Conservation (phyloP, 2,888 invertebrate species). For the Chaetoderma sp. region DNA sequence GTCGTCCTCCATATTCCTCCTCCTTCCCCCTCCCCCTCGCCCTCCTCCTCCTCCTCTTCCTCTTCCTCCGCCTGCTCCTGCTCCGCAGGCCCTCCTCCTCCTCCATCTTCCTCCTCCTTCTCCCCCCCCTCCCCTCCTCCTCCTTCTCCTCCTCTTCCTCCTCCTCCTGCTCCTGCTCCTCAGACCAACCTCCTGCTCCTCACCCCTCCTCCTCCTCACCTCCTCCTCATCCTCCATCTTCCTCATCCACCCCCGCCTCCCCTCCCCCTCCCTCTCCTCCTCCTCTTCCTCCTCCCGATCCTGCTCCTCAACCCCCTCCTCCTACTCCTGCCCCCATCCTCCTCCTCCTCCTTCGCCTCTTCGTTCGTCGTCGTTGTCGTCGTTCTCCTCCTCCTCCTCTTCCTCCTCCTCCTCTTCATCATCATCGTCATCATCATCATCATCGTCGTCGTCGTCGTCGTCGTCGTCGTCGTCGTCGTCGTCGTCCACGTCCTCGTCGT, state of each 20-base stretch:
- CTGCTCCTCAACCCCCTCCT: slow-evolving; percentile 2
- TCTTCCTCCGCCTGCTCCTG: slow-evolving; percentile 17
- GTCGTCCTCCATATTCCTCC: not conserved
- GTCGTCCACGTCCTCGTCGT: too few species aligned
- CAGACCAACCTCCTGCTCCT: not conserved
- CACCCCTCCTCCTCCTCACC: not conserved
- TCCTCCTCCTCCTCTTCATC: not conserved
- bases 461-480: not conserved
- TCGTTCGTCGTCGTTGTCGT: not conserved
- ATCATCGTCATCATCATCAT: not conserved
- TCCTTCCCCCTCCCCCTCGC: slow-evolving; percentile 11
- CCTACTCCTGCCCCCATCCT: not conserved
- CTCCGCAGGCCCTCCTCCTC: slow-evolving; percentile 11
- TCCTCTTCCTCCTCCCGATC: not conserved
- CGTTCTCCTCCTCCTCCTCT: not conserved
- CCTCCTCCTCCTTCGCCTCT: slow-evolving; percentile 1
- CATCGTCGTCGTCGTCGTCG: not conserved
- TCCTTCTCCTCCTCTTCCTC: slow-evolving; percentile 3
- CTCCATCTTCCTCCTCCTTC: slow-evolving; percentile 16
- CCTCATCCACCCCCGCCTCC: not conserved
- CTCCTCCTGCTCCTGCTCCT: not conserved
- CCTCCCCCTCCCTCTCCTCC: slow-evolving; percentile 1
- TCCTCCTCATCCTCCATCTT: slow-evolving; percentile 3
- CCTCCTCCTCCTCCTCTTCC: slow-evolving; percentile 7
- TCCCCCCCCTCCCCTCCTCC: slow-evolving; percentile 2